phyloP scores from a whole-genome alignment of 1,140 invertebrate species.

The Monomorium pharaonis region DNA sequence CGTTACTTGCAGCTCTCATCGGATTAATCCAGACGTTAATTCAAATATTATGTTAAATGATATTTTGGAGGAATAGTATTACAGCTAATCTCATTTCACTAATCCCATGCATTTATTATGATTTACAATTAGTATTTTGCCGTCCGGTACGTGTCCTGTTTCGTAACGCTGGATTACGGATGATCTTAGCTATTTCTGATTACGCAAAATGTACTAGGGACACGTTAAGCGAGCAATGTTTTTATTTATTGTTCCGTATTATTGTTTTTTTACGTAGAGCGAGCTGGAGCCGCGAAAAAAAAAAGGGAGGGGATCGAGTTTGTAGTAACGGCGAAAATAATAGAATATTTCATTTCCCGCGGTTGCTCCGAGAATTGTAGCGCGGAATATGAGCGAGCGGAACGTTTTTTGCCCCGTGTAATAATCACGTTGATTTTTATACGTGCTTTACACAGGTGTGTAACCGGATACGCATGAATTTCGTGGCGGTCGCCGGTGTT shows the following conservation, averaged over 20 bases:
- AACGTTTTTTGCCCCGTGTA: constrained; percentile 32
- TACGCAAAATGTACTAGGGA: not conserved
- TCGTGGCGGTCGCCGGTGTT: constrained; percentile 17
- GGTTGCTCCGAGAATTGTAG: constrained; percentile 27
- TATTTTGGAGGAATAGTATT: not conserved
- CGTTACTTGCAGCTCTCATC: not conserved
- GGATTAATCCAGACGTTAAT: not conserved
- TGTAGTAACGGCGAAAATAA: constrained; percentile 39
- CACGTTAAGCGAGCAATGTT: not conserved
- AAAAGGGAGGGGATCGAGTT: not conserved
- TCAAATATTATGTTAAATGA: not conserved
- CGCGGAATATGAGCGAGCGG: constrained; percentile 1
- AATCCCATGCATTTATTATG: not conserved
- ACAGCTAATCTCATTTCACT: not conserved
- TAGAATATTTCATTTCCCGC: constrained; percentile 44
- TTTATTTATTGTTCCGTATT: constrained; percentile 18
- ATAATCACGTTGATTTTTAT: constrained; percentile 58
- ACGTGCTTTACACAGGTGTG: constrained; percentile 33
- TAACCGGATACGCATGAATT: constrained; percentile 55
- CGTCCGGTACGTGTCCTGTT: not conserved
- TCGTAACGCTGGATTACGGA: not conserved
- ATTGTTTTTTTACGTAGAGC: constrained; percentile 27
- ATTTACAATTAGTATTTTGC: not conserved
- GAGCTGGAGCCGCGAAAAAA: not conserved
- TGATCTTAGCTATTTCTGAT: not conserved